Evolutionary conservation across 2,797 vertebrate species (phyloP).

Genomic region (Macropus fuliginosus): DNA sequence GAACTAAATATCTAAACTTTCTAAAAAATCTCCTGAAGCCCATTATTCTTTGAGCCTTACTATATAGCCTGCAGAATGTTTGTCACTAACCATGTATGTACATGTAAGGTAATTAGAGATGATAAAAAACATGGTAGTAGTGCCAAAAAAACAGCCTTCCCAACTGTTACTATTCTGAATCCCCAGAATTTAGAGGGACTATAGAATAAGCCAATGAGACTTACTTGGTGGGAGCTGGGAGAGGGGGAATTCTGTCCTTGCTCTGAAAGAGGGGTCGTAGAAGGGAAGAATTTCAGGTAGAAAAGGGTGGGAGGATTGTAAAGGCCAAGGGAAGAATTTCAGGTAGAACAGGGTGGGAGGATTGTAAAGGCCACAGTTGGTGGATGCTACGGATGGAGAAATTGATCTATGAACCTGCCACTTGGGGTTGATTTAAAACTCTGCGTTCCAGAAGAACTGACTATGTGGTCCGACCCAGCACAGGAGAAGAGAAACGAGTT

Average conservation of each 20-base stretch:
- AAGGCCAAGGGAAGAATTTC: neutral
- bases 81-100: neutral
- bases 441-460: constrained; percentile 93
- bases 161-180: neutral
- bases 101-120: neutral
- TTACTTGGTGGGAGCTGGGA: neutral
- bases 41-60: neutral
- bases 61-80: neutral
- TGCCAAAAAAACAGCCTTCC: neutral
- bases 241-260: constrained; percentile 1
- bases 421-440: constrained; percentile 60
- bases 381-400: neutral
- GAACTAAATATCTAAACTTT: neutral
- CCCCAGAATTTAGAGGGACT: constrained; percentile 4
- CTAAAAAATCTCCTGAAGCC: neutral
- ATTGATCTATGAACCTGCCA: neutral
- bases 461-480: constrained; percentile 98
- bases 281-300: neutral
- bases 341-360: neutral
- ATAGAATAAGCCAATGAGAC: neutral
- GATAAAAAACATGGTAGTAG: neutral
- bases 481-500: constrained; percentile 95
- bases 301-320: neutral
- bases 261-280: neutral
- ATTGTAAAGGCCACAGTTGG: neutral